phyloP scores from a whole-genome alignment of 2,797 vertebrate species.

The Vireo griseus region DNA sequence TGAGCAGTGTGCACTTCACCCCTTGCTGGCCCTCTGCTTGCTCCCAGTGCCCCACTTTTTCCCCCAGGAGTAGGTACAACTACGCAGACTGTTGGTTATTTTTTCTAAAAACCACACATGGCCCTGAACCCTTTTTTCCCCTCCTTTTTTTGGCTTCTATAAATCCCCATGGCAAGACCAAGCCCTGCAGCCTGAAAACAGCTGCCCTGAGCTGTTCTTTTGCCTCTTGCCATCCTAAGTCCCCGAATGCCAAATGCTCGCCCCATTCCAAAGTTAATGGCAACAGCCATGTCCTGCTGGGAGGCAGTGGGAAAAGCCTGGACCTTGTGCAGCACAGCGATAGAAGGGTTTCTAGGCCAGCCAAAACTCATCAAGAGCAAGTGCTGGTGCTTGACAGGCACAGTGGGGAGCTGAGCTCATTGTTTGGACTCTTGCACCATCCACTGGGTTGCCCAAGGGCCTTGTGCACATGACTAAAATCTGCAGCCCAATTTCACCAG shows the following conservation, averaged over 20 bases:
- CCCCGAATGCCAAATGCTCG: accelerated
- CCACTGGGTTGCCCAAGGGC: background rate
- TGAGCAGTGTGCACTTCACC: background rate
- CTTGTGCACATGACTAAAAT: accelerated
- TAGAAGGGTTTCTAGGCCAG: background rate
- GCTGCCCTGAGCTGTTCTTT: background rate
- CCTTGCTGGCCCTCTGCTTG: background rate
- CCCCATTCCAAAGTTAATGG: accelerated
- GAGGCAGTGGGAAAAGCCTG: background rate
- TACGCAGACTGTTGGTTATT: accelerated
- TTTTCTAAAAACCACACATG: background rate
- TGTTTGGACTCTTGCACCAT: background rate
- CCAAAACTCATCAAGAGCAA: background rate
- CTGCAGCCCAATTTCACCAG: background rate
- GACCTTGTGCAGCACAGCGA: background rate
- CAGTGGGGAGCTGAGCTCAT: background rate
- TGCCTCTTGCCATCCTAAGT: background rate
- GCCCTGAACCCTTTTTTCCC: background rate
- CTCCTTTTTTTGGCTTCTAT: background rate
- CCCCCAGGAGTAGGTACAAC: background rate
- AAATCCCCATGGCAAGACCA: background rate
- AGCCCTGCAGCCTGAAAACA: background rate
- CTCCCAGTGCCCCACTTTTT: background rate
- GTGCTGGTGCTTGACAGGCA: accelerated
- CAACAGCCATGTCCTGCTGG: background rate